phyloP scores from a whole-genome alignment of 2,888 invertebrate genomes.

The Erebia aethiops region DNA sequence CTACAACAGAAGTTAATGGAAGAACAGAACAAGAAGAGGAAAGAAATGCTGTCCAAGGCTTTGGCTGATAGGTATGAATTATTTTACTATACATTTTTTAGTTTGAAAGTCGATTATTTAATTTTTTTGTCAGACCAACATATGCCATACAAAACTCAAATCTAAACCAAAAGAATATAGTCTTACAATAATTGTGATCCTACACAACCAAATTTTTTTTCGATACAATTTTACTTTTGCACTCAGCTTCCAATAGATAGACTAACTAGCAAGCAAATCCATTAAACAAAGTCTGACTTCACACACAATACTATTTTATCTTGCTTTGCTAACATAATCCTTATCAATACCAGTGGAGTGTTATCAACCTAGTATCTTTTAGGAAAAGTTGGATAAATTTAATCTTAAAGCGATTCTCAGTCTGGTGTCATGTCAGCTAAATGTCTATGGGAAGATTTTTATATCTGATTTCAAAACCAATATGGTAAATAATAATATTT shows the following conservation, averaged over 20 bases:
- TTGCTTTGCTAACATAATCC: neutral
- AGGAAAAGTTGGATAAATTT: neutral
- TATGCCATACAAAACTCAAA: no score
- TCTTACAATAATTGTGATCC: no score
- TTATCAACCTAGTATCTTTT: slow-evolving; percentile 18
- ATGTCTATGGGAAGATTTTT: slow-evolving; percentile 54
- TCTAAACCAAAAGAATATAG: no score
- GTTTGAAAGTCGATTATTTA: neutral
- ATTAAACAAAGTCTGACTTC: neutral
- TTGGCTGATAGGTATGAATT: slow-evolving; percentile 86
- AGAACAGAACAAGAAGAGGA: slow-evolving; percentile 90
- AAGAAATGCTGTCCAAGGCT: slow-evolving; percentile 87
- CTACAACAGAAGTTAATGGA: slow-evolving; percentile 88
- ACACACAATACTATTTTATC: neutral
- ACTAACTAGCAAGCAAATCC: neutral
- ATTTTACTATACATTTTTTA: neutral
- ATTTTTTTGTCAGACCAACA: no score
- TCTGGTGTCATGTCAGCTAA: slow-evolving; percentile 15
- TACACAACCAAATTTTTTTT: no score
- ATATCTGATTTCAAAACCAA: slow-evolving; percentile 55
- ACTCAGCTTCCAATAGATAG: no score
- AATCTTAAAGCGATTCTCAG: neutral
- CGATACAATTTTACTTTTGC: no score
- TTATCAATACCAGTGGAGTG: slow-evolving; percentile 9
- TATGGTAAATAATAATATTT: slow-evolving; percentile 48